Base-by-base conservation (phyloP, 2,113 vertebrate species). In the Pongo abelii region DNA sequence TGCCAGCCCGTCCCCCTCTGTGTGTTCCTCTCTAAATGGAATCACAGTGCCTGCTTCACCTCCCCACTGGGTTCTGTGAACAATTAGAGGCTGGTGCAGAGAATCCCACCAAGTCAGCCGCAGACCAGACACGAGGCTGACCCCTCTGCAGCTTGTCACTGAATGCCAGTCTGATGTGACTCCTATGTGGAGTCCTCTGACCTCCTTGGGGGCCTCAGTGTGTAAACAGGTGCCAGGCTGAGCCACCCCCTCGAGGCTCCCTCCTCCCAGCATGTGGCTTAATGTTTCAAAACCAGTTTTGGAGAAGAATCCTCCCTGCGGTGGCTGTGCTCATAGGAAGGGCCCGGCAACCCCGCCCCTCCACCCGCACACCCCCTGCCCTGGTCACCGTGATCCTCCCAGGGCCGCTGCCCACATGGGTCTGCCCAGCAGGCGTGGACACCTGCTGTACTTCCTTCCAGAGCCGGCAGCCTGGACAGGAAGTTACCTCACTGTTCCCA, bases 241-340 rank as follows among this genome's bases (percentile, higher is more conserved):
- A 59, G 23, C 12, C 1, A 14, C 11, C 18, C 6, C 20, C 30
- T 52, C 40, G 8, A 2, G 22, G 12, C 5, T 32, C 78, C 38
- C 20, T 72, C 46, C 57, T 46, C 91, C 38, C 52, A 72, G 46
- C 6, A 4, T 6, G 6, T 6, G 72, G 27, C 78, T 90, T 11
- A 17, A 25, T 70, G n/a, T 38, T 57, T 75, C 72, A 75, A 89
- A 93, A 40, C 8, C 23, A 55, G 27, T 22, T 78, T 43, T 46
- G 50, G 35, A 67, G 35, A 86, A 69, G 25, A 59, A 57, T 14
- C 27, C 17, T 22, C 83, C 80, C 27, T 35, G 48, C 8, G 2
- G 25, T 3, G 1, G 2, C 46, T 6, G 18, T 6, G 16, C 57
- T 43, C n/a, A 8, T 11, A 22, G 30, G 18, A 48, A 8, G 9